Base-by-base conservation (phyloP, 2,113 vertebrate species). In the Percina caprodes region DNA sequence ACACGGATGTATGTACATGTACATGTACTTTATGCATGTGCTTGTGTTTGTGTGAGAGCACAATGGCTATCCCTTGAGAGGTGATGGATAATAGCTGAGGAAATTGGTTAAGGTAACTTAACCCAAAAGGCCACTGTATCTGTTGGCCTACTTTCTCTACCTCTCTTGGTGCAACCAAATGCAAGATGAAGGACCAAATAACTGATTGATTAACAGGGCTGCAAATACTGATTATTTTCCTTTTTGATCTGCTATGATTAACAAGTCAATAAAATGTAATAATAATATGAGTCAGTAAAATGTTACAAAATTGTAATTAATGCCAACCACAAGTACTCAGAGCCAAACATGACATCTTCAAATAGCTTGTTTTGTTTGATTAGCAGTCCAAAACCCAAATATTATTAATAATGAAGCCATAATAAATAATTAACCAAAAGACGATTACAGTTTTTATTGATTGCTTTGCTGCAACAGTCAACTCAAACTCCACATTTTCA, bases 81-180 rank as follows among this genome's bases (percentile, higher is more conserved):
- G 56, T 62, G 68, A 88, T 86, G 85, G 83, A 90, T 35, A 51
- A 19, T 1, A 69, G 87, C 92, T 92, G 88, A 88, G 86, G 87
- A 90, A 90, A 90, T 92, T 85, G 90, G 71, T 39, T 63, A 89
- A 89, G 89, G 79, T 86, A 85, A 92, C 78, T 85, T 69, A 85
- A 83, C 78, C 75, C 74, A 78, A 91, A 89, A 89, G 23, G 56
- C 77, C 73, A 82, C 70, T 54, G 60, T 49, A 80, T 90, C 77
- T 55, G 21, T 30, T 74, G 24, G 58, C 80, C 63, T 72, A 70
- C 45, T 77, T 83, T 87, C 51, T 78, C 30, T 56, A 65, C 54
- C 45, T 74, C 68, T 73, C 62, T 62, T n/a, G 11, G 30, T 63
- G 58, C 30, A 74, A 69, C 69, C 35, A 62, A 69, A 84, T 45